Evolutionary conservation across 2,888 invertebrate species (phyloP).

Genomic region (Zygothrica quintamaculata): DNA sequence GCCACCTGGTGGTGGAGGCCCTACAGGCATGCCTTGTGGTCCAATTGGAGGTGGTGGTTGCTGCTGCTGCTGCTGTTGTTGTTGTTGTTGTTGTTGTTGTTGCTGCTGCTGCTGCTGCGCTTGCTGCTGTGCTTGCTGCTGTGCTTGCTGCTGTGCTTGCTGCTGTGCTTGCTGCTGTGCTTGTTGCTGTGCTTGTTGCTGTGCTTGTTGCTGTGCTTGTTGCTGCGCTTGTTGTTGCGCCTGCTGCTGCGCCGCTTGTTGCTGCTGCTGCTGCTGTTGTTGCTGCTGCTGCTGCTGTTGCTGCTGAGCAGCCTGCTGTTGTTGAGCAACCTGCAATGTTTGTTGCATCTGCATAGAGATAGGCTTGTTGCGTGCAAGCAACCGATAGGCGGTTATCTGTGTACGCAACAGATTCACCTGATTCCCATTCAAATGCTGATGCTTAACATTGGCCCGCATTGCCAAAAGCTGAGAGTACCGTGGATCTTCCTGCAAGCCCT

Average conservation of each 20-base stretch:
- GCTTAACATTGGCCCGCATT: conserved; percentile 91
- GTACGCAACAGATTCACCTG: conserved; percentile 95
- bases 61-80: conserved; percentile 33
- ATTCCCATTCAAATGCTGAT: conserved; percentile 89
- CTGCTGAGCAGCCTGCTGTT: conserved; percentile 42
- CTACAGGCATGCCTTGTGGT: conserved; percentile 80
- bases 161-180: too few species aligned
- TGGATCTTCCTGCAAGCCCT: conserved; percentile 96
- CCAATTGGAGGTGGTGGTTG: conserved; percentile 75
- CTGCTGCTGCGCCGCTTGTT: conserved; percentile 41
- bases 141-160: too few species aligned
- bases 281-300: conserved; percentile 24
- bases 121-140: too few species aligned
- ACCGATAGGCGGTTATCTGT: conserved; percentile 97
- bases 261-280: conserved; percentile 42
- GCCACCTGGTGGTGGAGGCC: conserved; percentile 74
- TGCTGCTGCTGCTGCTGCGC: too few species aligned
- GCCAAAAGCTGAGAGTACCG: conserved; percentile 95
- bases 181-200: too few species aligned
- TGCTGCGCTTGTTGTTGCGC: conserved; percentile 86
- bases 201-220: conserved; percentile 87
- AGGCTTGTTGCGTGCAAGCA: conserved; percentile 96
- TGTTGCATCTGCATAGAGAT: conserved; percentile 90
- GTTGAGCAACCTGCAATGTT: conserved; percentile 85
- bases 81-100: too few species aligned